Base-by-base conservation (phyloP, 23 tunicate species). In the Halocynthia aurantium region DNA sequence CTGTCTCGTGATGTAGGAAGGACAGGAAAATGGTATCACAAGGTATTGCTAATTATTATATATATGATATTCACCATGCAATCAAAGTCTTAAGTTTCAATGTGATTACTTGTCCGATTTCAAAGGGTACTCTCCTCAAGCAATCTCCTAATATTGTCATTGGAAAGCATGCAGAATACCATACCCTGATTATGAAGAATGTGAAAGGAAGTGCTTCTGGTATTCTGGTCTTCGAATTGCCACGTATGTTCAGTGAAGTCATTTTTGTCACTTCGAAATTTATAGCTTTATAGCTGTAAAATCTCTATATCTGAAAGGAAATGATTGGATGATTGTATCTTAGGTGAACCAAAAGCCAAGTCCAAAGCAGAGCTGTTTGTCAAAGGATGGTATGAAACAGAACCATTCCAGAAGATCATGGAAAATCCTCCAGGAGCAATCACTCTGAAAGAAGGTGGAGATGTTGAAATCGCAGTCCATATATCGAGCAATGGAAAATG, bases 401-500 rank as follows among this genome's bases (percentile, higher is more conserved):
- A 83, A 67, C 87, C 87, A 22, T 83, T 83, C 40, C 87, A 83
- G 40, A 83, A 83, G 49, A 83, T 83, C 68, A 15, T 62, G 20
- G 50, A 56, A 22, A 13, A 54, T 7, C 50, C 76, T 19, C 87
- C 81, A 13, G 87, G 76, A 7, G 54, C 21, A 40, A 83, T 79
- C 6, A 11, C 77, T 49, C 60, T 68, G 12, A 66, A n/a, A 19
- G 31, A 19, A 50, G 87, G 81, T 22, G 87, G 68, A 22, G 81
- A 83, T 54, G 76, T 68, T 55, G 71, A 53, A 62, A 63, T 83
- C 0, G 19, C 55, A 9, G 53, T 83, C 11, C 31, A 62, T 10
- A 55, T 83, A 52, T 83, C 87, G 57, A 73, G 81, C 8, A 67
- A 76, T 21, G 57, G 60, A 57, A 69, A 70, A 50, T 83, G 87